Conservation (phyloP, 2,888 invertebrate genomes). For the Polydesmus complanatus region DNA sequence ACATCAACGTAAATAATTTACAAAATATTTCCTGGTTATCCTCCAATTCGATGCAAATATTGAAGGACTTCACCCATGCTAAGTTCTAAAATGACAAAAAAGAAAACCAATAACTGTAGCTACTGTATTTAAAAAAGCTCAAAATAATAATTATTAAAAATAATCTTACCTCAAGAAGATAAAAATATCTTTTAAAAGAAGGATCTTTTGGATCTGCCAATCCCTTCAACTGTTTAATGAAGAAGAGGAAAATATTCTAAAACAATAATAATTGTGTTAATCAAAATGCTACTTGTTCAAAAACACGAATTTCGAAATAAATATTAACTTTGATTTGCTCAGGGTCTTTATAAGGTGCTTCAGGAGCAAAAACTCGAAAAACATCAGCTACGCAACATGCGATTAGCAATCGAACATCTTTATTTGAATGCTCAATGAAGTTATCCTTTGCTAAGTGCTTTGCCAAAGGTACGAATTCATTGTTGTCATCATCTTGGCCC, state of each 20-base stretch:
- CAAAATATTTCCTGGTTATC: slow-evolving; percentile 96
- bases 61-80: slow-evolving; percentile 94
- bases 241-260: slow-evolving; percentile 56
- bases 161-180: slow-evolving; percentile 56
- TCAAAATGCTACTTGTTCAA: neutral
- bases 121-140: no score
- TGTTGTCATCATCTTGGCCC: slow-evolving; percentile 83
- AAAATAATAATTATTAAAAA: slow-evolving; percentile 14
- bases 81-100: slow-evolving; percentile 47
- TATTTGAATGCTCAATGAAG: slow-evolving; percentile 74
- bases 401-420: slow-evolving; percentile 84
- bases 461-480: slow-evolving; percentile 80
- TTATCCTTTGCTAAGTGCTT: slow-evolving; percentile 84
- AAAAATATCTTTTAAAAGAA: slow-evolving; percentile 94
- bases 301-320: neutral
- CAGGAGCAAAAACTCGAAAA: slow-evolving; percentile 88
- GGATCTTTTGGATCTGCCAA: slow-evolving; percentile 92
- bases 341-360: slow-evolving; percentile 92
- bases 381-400: slow-evolving; percentile 98
- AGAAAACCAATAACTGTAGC: neutral
- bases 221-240: slow-evolving; percentile 84
- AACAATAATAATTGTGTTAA: no score
- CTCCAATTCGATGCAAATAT: slow-evolving; percentile 95
- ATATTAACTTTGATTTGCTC: slow-evolving; percentile 61
- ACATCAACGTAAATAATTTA: slow-evolving; percentile 81